Conservation (phyloP, 2,888 invertebrate genomes). For the Melipona beecheii region DNA sequence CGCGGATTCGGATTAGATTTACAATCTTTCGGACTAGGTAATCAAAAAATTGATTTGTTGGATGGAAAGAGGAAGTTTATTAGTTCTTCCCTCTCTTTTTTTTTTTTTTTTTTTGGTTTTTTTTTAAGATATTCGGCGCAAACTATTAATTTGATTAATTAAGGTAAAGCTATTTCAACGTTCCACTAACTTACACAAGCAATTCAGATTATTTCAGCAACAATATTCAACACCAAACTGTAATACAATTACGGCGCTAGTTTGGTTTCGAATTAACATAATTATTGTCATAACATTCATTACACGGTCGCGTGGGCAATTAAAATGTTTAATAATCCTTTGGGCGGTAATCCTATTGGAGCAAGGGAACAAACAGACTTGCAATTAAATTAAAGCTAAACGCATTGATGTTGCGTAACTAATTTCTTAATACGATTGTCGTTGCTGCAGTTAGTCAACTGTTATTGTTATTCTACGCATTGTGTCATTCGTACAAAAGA, state of each 20-base stretch:
- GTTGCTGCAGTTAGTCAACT: not conserved
- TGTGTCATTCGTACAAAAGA: not conserved
- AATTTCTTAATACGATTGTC: not conserved
- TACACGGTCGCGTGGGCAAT: not conserved
- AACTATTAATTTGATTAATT: too few species aligned
- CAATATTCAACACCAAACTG: not conserved
- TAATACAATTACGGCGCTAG: not conserved
- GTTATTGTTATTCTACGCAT: not conserved
- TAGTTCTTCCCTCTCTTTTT: too few species aligned
- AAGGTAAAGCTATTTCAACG: not conserved
- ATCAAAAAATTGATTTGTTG: too few species aligned
- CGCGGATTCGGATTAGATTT: too few species aligned
- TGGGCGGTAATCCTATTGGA: not conserved
- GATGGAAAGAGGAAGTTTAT: too few species aligned
- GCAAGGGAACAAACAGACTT: not conserved
- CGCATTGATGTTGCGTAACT: not conserved
- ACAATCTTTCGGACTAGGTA: too few species aligned
- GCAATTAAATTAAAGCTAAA: conserved; percentile 17
- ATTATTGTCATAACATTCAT: conserved; percentile 6
- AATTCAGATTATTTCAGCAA: not conserved
- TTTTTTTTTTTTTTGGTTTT: too few species aligned
- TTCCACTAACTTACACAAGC: not conserved
- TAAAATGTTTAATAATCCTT: conserved; percentile 13
- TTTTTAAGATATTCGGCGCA: too few species aligned
- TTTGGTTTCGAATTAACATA: conserved; percentile 20